Evolutionary conservation across 35 echinoderm and acorn worm species (phyloP).

Genomic region (Heliocidaris tuberculata): DNA sequence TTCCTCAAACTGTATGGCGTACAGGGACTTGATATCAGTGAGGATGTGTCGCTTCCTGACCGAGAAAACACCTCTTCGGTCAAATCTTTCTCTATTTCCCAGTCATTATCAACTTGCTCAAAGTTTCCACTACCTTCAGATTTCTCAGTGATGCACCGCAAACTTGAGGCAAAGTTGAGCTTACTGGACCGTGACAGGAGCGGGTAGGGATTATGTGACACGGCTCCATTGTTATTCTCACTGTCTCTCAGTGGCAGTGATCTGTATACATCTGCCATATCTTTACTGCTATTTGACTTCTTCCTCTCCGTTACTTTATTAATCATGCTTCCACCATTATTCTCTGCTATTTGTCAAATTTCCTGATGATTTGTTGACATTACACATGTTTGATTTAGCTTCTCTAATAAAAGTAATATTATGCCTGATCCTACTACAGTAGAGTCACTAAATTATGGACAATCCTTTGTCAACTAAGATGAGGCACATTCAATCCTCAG

Average conservation of each 20-base stretch:
- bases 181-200: background rate
- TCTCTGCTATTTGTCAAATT: background rate
- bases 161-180: slow-evolving; percentile 37
- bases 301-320: background rate
- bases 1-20: background rate
- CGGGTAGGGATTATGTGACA: background rate
- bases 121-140: background rate
- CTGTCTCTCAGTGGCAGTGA: background rate
- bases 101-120: slow-evolving; percentile 44
- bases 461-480: background rate
- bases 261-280: background rate
- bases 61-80: background rate
- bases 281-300: background rate
- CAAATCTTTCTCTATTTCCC: slow-evolving; percentile 34
- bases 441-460: background rate
- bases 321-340: background rate
- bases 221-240: background rate
- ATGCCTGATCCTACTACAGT: background rate
- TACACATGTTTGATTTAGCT: background rate
- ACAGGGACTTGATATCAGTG: slow-evolving; percentile 19
- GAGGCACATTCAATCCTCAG: background rate
- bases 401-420: background rate
- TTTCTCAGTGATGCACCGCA: slow-evolving; percentile 52
- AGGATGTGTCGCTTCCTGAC: background rate
- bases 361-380: background rate